Evolutionary conservation across 2,797 vertebrate genomes (phyloP).

Genomic region (Gastrophryne carolinensis): DNA sequence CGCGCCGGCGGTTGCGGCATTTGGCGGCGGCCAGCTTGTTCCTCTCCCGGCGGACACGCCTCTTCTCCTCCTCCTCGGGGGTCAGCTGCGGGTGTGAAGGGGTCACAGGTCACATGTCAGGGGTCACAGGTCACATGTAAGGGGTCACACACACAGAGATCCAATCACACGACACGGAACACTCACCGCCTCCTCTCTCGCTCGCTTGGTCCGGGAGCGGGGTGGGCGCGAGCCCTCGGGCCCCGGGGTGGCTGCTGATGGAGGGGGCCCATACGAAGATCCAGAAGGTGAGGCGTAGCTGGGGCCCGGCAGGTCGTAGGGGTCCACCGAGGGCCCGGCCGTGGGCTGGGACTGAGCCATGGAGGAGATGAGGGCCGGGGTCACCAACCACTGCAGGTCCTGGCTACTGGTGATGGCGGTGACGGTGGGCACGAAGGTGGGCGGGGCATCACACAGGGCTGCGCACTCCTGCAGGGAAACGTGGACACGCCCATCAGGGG

Average conservation of each 20-base stretch:
- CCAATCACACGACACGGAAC: background rate
- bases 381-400: conserved; percentile 98
- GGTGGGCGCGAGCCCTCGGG: conserved; percentile 62
- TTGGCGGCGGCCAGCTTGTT: conserved; percentile 95
- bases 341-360: conserved; percentile 81
- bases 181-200: conserved; percentile 90
- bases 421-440: conserved; percentile 95
- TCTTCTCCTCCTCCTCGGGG: conserved; percentile 92
- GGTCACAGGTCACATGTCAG: background rate
- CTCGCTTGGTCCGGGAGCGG: conserved; percentile 78
- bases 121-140: background rate
- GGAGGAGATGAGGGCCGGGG: conserved; percentile 92
- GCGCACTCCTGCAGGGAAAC: conserved; percentile 83
- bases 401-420: conserved; percentile 97
- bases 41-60: conserved; percentile 85
- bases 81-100: conserved; percentile 73
- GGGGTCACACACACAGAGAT: background rate
- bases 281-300: conserved; percentile 79
- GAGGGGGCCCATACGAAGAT: conserved; percentile 69
- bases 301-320: conserved; percentile 89
- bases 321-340: conserved; percentile 73
- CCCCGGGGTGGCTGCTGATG: conserved; percentile 54
- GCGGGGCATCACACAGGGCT: conserved; percentile 87
- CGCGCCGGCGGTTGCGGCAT: conserved; percentile 88
- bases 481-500: too few species aligned